Evolutionary conservation across 2,797 vertebrate species (phyloP), one percentile per base, ranked within the genome.

Genomic region (Phrynocephalus guinanensis): DNA sequence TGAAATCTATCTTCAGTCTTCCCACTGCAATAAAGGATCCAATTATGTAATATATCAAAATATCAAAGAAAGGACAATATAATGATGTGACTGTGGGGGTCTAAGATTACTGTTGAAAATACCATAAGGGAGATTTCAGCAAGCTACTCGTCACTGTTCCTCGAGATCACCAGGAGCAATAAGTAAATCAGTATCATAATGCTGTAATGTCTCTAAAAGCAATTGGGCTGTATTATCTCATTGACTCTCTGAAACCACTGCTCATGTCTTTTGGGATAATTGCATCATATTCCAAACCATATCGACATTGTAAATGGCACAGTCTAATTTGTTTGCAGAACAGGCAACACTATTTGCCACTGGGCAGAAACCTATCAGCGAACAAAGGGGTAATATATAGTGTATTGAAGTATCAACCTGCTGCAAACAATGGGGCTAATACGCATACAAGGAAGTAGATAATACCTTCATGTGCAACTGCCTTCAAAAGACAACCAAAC

Each of bases 41-140:
- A 56, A 60, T 72, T 72, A 72, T 72, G 50, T 83, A 84, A 84
- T 56, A 60, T 48, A 38, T 33, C 70, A 73, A 84, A 73, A 33
- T 26, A 84, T 13, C 13, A 60, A 75, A 75, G 24, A n/a, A 22
- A 26, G 30, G 33, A 85, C 26, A 75, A 20, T 7, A 13, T 84
- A 76, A 63, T n/a, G 60, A 67, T 48, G 60, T 7, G 24, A 67
- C 26, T n/a, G 60, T 22, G 33, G 3, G 44, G 20, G 56, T 66
- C 56, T 76, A 84, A 28, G 20, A 67, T 63, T 77, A 77, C 60
- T 10, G 24, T 22, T n/a, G 1, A 16, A 84, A 75, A 30, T 38
- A 20, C 71, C 16, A 66, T 13, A 18, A 48, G 33, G 56, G 83
- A n/a, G 11, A 85, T n/a, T 44, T 75, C 38, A 73, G 9, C 30